These are phyloP conservation scores for Aplocera efformata DNA, from an alignment of 2,888 invertebrate genomes.

Conservation along the genomic window DNA sequence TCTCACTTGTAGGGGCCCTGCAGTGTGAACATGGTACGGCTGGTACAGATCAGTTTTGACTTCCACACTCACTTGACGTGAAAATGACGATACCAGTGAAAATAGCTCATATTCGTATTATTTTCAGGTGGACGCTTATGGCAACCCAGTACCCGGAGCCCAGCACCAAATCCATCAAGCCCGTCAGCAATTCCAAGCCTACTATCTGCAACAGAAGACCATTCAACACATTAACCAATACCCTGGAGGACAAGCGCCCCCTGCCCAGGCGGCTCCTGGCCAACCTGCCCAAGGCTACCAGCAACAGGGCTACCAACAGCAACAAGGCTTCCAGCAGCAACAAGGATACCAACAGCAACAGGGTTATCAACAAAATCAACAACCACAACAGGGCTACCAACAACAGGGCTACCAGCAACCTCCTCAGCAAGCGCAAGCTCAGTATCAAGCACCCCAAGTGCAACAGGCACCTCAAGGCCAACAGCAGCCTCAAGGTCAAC, in stretches of 20 bases:
- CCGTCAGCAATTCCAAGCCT: constrained; percentile 45
- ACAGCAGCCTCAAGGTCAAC: constrained; percentile 25
- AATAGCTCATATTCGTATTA: too few species aligned
- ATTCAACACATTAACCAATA: constrained; percentile 29
- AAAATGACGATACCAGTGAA: too few species aligned
- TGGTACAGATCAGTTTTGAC: too few species aligned
- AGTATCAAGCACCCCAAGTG: constrained; percentile 24
- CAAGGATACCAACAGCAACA: constrained; percentile 34
- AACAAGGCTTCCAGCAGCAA: constrained; percentile 32
- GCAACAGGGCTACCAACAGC: constrained; percentile 40
- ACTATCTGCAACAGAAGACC: constrained; percentile 48
- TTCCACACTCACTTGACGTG: too few species aligned
- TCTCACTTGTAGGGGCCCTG: too few species aligned
- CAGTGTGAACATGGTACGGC: too few species aligned
- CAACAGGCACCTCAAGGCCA: constrained; percentile 28
- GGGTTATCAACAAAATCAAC: constrained; percentile 27
- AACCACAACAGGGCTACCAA: constrained; percentile 32
- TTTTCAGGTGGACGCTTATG: constrained; percentile 61
- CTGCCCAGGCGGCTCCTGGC: constrained; percentile 35
- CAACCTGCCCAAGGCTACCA: constrained; percentile 28
- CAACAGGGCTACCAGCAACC: constrained; percentile 31
- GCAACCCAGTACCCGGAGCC: constrained; percentile 62
- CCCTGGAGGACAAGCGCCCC: constrained; percentile 35
- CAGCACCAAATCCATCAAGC: constrained; percentile 66
- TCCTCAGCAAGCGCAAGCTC: constrained; percentile 25